Percentiles rank a stretch among this genome's conserved stretches.
These are phyloP conservation scores for Coregonus suidteri DNA, from an alignment of 2,797 vertebrate species.

Conservation along the genomic window DNA sequence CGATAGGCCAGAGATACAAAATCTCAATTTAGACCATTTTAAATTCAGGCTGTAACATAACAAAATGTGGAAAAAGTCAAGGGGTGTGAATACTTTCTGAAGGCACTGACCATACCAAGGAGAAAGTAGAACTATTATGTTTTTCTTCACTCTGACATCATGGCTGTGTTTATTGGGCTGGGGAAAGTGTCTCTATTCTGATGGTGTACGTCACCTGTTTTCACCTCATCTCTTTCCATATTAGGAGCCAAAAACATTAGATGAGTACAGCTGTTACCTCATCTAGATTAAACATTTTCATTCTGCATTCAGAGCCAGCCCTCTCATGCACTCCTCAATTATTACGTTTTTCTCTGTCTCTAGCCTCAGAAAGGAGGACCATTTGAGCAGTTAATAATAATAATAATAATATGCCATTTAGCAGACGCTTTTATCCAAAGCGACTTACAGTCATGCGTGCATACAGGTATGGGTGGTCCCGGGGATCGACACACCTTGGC, in stretches of 20 bases:
- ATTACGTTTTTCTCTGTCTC: slow-evolving; percentile 37
- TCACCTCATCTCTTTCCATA: slow-evolving; percentile 15
- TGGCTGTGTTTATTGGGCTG: not conserved
- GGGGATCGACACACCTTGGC: too few relatives aligned
- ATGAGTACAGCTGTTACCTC: slow-evolving; percentile 10
- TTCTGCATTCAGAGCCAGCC: slow-evolving; percentile 5
- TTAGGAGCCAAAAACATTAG: slow-evolving; percentile 14
- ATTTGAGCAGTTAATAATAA: slow-evolving; percentile 40
- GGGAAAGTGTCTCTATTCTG: not conserved
- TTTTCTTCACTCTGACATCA: not conserved
- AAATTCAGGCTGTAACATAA: too few relatives aligned
- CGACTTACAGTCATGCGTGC: too few relatives aligned
- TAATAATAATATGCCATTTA: too few relatives aligned
- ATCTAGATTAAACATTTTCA: slow-evolving; percentile 15
- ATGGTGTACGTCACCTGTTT: slow-evolving; percentile 6
- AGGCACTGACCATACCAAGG: not conserved
- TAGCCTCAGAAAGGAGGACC: slow-evolving; percentile 34
- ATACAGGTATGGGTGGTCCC: too few relatives aligned
- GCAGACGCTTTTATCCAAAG: too few relatives aligned
- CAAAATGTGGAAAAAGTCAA: too few relatives aligned
- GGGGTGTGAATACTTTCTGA: not conserved
- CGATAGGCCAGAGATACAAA: too few relatives aligned
- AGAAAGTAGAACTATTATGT: not conserved
- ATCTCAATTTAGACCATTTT: too few relatives aligned
- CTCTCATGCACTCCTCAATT: slow-evolving; percentile 19